These are phyloP conservation scores for Tortricodes alternella DNA, from an alignment of 2,888 invertebrate species.

Conservation along the genomic window DNA sequence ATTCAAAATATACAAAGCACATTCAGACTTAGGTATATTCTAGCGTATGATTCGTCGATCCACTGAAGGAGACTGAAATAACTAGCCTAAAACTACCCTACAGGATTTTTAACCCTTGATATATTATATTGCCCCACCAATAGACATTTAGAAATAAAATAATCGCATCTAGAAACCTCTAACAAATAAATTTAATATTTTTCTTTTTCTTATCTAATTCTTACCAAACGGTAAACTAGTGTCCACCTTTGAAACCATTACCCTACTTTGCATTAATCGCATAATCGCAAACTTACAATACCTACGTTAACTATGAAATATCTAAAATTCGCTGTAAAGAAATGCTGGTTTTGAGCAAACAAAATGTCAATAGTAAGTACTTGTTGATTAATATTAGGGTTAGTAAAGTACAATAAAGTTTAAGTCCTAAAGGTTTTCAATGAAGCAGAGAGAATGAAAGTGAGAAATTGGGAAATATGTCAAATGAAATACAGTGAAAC, in stretches of 20 bases:
- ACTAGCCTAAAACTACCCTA: constrained; percentile 40
- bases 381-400: not conserved
- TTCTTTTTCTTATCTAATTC: constrained; percentile 32
- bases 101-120: constrained; percentile 65
- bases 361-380: constrained; percentile 48
- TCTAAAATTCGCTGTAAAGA: constrained; percentile 67
- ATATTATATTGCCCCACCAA: constrained; percentile 64
- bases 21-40: constrained; percentile 79
- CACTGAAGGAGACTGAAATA: constrained; percentile 58
- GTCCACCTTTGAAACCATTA: constrained; percentile 53
- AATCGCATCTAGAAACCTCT: constrained; percentile 36
- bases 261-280: constrained; percentile 35
- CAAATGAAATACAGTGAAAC: constrained; percentile 6
- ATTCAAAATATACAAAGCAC: constrained; percentile 72
- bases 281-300: constrained; percentile 42
- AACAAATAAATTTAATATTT: constrained; percentile 46
- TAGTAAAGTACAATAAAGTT: not conserved
- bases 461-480: not conserved
- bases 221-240: constrained; percentile 54
- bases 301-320: constrained; percentile 22
- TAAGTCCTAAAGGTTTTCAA: constrained; percentile 11
- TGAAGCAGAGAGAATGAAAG: constrained; percentile 10
- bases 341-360: constrained; percentile 81
- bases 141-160: constrained; percentile 47
- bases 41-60: constrained; percentile 80